phyloP scores from a whole-genome alignment of 2,888 invertebrate genomes.

The Drymonia ruficornis region DNA sequence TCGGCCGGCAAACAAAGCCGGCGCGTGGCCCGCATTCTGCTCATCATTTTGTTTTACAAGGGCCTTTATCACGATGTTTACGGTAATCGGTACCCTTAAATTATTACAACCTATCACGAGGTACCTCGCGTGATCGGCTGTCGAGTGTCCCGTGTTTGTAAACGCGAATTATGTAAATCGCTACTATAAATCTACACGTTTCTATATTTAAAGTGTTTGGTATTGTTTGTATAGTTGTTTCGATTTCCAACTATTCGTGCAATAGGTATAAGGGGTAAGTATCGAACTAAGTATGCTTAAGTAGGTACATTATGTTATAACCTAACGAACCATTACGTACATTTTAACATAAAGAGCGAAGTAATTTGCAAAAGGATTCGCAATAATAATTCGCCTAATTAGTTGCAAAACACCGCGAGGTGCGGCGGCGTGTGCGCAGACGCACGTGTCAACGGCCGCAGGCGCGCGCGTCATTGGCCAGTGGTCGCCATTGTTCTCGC shows the following conservation, averaged over 20 bases:
- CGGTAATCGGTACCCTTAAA: constrained; percentile 23
- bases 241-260: neutral
- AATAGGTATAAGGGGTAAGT: no score
- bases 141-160: constrained; percentile 13
- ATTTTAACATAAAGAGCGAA: constrained; percentile 4
- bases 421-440: constrained; percentile 48
- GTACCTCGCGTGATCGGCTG: constrained; percentile 6
- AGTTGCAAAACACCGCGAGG: constrained; percentile 32
- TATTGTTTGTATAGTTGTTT: neutral
- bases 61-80: constrained; percentile 30
- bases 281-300: no score
- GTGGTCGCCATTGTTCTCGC: constrained; percentile 64
- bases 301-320: neutral
- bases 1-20: constrained; percentile 45
- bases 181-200: constrained; percentile 24
- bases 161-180: constrained; percentile 21
- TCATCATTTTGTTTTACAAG: constrained; percentile 37
- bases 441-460: constrained; percentile 80
- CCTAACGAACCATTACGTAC: neutral
- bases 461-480: constrained; percentile 73
- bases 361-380: neutral
- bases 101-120: neutral
- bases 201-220: constrained; percentile 19
- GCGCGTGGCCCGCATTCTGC: constrained; percentile 50
- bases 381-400: constrained; percentile 26